phyloP scores from a whole-genome alignment of 2,797 vertebrate species.

The Danio choprae region DNA sequence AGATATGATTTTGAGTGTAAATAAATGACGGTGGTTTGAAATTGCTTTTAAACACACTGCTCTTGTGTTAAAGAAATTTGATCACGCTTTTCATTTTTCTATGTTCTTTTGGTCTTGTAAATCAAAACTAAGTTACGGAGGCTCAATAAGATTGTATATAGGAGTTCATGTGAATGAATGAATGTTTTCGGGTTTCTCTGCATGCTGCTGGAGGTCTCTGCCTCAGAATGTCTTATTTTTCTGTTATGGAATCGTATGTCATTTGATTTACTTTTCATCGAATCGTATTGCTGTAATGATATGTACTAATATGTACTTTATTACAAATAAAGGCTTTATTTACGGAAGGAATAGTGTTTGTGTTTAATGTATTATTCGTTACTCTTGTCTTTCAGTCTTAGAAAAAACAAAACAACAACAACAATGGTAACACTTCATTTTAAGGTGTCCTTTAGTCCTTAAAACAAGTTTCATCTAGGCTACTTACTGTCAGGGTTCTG shows the following conservation, averaged over 20 bases:
- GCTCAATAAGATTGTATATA: neutral
- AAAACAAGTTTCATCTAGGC: too few relatives aligned
- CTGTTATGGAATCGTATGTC: neutral
- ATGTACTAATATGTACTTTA: too few relatives aligned
- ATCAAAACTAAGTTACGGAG: neutral
- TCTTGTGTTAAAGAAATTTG: conserved; percentile 18
- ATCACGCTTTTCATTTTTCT: neutral
- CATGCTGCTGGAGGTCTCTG: neutral
- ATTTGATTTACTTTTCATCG: conserved; percentile 2
- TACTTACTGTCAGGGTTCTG: too few relatives aligned
- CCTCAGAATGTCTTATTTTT: neutral
- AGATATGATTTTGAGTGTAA: conserved; percentile 28
- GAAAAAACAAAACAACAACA: too few relatives aligned
- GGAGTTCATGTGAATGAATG: neutral
- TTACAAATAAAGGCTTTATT: conserved; percentile 51
- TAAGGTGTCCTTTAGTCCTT: too few relatives aligned
- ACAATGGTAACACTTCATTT: neutral
- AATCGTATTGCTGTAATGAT: conserved; percentile 17
- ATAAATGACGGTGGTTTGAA: conserved; percentile 26
- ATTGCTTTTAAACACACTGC: conserved; percentile 2
- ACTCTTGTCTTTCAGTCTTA: neutral
- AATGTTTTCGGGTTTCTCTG: neutral
- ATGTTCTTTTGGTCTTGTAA: neutral
- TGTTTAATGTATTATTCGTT: neutral
- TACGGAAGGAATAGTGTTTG: neutral